Percentiles rank a stretch among this genome's conserved stretches.
Evolutionary conservation across 2,113 vertebrate species (phyloP).

Genomic region (Cyprinus carpio): DNA sequence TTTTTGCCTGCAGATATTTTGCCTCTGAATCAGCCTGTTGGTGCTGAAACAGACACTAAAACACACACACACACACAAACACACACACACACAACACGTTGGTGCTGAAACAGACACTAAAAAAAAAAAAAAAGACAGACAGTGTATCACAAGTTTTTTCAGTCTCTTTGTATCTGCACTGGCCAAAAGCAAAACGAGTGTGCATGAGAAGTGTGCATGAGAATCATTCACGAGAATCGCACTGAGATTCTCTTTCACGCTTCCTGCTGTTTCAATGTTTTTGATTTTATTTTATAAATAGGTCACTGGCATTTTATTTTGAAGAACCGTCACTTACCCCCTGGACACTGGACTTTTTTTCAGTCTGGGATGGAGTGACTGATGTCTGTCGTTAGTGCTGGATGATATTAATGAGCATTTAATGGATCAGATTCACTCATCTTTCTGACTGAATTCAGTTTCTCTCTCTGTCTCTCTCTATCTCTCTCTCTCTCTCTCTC

Average conservation of each 20-base stretch:
- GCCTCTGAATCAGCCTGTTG: constrained; percentile 45
- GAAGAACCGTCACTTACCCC: too few relatives aligned
- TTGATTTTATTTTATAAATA: not conserved
- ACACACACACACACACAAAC: not conserved
- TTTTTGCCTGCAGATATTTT: constrained; percentile 26
- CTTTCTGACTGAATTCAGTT: too few relatives aligned
- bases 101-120: too few relatives aligned
- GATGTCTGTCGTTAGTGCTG: constrained; percentile 43
- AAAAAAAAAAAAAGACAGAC: too few relatives aligned
- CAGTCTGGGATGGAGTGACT: constrained; percentile 31
- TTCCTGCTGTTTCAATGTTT: not conserved
- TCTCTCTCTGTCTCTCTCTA: not conserved
- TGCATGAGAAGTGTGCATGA: not conserved
- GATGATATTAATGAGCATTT: constrained; percentile 43
- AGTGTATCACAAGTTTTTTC: not conserved
- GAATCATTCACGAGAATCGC: not conserved
- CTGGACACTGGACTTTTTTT: not conserved
- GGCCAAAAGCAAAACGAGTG: not conserved
- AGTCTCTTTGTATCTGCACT: not conserved
- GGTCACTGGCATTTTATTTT: not conserved
- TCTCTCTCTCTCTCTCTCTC: too few relatives aligned
- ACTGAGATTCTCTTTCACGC: not conserved
- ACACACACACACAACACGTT: not conserved
- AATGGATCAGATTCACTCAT: constrained; percentile 1
- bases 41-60: constrained; percentile 32